These are phyloP conservation scores for Pluvialis apricaria DNA, from an alignment of 2,113 vertebrate species.

Conservation along the genomic window DNA sequence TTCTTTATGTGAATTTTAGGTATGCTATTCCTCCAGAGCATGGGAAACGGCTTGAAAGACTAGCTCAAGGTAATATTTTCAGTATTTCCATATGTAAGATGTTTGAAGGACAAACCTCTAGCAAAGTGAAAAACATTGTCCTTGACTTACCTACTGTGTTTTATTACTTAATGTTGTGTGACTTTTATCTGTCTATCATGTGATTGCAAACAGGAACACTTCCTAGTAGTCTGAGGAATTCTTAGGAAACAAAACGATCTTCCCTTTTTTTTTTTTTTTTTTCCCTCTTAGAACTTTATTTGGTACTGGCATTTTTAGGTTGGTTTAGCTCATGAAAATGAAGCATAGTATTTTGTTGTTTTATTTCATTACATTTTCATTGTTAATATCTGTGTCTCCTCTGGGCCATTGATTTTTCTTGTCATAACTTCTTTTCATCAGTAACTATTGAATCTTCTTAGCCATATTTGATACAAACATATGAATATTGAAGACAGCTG, in stretches of 20 bases:
- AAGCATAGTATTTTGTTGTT: not conserved
- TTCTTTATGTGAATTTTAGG: slow-evolving; percentile 78
- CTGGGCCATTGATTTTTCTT: not conserved
- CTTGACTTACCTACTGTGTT: not conserved
- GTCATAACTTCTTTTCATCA: not conserved
- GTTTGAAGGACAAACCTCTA: not conserved
- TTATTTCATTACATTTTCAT: not conserved
- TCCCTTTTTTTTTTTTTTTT: not conserved
- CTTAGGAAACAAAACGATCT: not conserved
- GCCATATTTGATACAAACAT: not conserved
- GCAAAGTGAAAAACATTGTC: not conserved
- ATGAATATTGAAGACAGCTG: not conserved
- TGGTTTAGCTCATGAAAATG: not conserved
- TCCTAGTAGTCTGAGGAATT: not conserved
- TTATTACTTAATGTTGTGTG: not conserved
- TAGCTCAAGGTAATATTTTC: slow-evolving; percentile 87
- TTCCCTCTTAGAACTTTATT: not conserved
- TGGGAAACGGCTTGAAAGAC: slow-evolving; percentile 91
- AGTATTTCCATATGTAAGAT: not conserved
- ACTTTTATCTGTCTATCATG: not conserved
- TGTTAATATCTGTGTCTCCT: not conserved
- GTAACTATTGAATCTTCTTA: not conserved
- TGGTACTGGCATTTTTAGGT: not conserved
- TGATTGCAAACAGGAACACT: not conserved
- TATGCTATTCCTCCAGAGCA: slow-evolving; percentile 95